Conservation (phyloP, 1,140 invertebrate species). For the Bathynomus jamesi region DNA sequence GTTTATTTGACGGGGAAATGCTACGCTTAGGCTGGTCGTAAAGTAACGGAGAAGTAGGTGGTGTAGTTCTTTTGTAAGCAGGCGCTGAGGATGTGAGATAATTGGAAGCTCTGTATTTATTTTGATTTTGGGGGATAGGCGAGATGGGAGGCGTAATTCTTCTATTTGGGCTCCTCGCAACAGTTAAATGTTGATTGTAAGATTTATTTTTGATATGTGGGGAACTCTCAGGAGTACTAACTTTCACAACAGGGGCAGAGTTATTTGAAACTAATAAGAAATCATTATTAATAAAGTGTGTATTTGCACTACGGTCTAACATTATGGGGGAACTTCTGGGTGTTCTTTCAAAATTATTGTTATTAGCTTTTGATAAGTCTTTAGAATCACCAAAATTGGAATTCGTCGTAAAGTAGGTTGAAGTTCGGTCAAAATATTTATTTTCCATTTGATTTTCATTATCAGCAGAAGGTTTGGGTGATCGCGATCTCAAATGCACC, state of each 20-base stretch:
- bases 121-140: not conserved
- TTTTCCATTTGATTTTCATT: too few species aligned
- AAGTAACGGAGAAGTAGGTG: not conserved
- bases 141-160: not conserved
- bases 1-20: not conserved
- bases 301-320: not conserved
- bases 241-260: too few species aligned
- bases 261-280: too few species aligned
- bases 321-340: not conserved
- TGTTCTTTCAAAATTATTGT: not conserved
- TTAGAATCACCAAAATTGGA: not conserved
- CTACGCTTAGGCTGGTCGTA: not conserved
- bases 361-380: not conserved
- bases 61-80: too few species aligned
- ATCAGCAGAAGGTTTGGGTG: not conserved
- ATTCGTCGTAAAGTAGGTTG: too few species aligned
- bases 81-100: too few species aligned
- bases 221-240: not conserved
- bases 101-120: not conserved
- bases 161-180: not conserved
- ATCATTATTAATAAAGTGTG: not conserved
- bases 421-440: too few species aligned
- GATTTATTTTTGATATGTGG: not conserved
- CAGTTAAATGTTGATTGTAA: not conserved
- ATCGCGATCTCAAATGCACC: constrained; percentile 7